Base-by-base conservation (phyloP, 2,888 invertebrate species). In the Acleris laterana region DNA sequence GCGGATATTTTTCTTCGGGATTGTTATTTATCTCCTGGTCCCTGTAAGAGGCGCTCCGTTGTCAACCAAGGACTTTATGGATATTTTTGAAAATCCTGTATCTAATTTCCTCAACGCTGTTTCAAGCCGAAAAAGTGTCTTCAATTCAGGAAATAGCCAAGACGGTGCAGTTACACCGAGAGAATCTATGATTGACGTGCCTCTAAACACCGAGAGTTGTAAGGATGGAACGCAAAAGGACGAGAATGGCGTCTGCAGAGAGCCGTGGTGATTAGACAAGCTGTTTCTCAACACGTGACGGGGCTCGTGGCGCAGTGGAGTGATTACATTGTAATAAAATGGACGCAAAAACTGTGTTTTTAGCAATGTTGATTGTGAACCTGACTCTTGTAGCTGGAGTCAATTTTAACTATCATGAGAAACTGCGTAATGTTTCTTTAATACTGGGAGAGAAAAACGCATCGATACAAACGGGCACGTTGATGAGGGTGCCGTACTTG, bases 21-120 rank as follows among this genome's bases (percentile, higher is more conserved):
- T 85, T 75, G 79, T 85, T 71, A 71, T 82, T 68, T 77, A 85
- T 78, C 81, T 87, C 70, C 62, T 86, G 59, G 55, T 84, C 62
- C 74, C 79, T 74, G 77, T 72, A 28, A 69, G 74, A 60, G 75
- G 81, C 38, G 78, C 81, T 13, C 81, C 88, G 28, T 74, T 82
- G 62, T 75, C 84, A 11, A 69, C 76, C 13, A 79, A 82, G 65
- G 84, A 84, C 42, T 74, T 89, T 38, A 71, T 84, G 1, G 81
- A 84, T 49, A 77, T 89, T 67, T 91, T 90, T 62, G 82, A 85
- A 3, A 89, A 90, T 76, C 92, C 92, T 5, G 71, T 90, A 5
- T 80, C 80, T 68, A 89, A 90, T 70, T 77, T 91, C 19, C 69
- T 80, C n/a, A 68, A 77, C 74, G 61, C 77, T 71, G 61, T 70